Percentiles rank a stretch among this genome's conserved stretches.
These are phyloP conservation scores for Antitype chi DNA, from an alignment of 2,888 invertebrate genomes.

Conservation along the genomic window DNA sequence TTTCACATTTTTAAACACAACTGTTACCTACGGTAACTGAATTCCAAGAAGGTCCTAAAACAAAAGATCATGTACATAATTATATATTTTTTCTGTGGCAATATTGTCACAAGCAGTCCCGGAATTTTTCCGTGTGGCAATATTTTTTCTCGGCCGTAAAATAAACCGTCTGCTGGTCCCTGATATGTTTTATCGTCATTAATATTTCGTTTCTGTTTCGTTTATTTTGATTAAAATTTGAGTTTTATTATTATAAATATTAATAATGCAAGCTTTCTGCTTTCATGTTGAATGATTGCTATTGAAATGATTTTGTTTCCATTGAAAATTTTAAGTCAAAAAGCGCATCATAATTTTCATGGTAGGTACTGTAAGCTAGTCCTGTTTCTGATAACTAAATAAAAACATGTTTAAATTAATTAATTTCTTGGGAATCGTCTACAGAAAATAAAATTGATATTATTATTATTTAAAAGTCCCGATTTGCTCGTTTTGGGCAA, in stretches of 20 bases:
- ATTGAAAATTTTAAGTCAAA: not conserved
- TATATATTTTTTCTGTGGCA: constrained; percentile 2
- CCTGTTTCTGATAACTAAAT: not conserved
- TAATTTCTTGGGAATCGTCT: too few relatives aligned
- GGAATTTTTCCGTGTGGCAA: not conserved
- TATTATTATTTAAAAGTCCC: too few relatives aligned
- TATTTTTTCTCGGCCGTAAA: constrained; percentile 9
- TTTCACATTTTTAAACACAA: not conserved
- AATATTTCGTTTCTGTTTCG: not conserved
- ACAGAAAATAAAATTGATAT: too few relatives aligned
- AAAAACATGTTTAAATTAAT: too few relatives aligned
- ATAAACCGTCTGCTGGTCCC: not conserved
- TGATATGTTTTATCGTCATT: not conserved
- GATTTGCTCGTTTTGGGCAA: too few relatives aligned
- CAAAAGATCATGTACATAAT: constrained; percentile 8
- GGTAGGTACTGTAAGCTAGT: not conserved
- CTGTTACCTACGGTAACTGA: not conserved
- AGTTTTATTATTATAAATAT: not conserved
- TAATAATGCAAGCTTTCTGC: not conserved
- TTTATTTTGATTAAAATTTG: not conserved
- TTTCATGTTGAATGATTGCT: not conserved
- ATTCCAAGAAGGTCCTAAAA: not conserved
- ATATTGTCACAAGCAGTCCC: not conserved
- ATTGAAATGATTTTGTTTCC: not conserved
- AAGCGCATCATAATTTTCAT: not conserved